Evolutionary conservation across 2,888 invertebrate genomes (phyloP).

Genomic region (Brenthis hecate): DNA sequence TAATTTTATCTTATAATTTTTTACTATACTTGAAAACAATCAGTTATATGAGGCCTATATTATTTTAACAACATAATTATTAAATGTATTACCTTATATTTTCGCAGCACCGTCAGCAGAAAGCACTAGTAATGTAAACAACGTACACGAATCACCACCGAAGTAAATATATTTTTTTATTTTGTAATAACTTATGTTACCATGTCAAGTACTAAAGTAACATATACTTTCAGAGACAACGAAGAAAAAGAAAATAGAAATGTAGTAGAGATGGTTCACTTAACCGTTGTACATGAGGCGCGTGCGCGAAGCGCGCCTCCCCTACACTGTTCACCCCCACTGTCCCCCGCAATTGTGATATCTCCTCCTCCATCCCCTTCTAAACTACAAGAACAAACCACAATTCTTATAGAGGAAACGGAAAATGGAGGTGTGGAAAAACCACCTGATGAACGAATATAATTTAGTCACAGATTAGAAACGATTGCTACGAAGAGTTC

Average conservation of each 20-base stretch:
- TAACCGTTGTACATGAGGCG: slow-evolving; percentile 54
- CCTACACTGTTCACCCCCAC: slow-evolving; percentile 45
- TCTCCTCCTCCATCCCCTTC: slow-evolving; percentile 47
- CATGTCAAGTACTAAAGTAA: neutral
- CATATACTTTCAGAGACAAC: slow-evolving; percentile 35
- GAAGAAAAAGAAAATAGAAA: slow-evolving; percentile 53
- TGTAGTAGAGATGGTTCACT: slow-evolving; percentile 57
- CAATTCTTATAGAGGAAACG: slow-evolving; percentile 59
- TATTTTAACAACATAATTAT: neutral
- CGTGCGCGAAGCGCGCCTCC: slow-evolving; percentile 64
- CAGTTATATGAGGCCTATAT: neutral
- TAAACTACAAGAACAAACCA: slow-evolving; percentile 53
- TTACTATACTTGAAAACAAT: neutral
- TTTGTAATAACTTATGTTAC: neutral
- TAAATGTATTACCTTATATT: neutral
- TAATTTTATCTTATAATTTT: neutral
- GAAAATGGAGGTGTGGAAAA: slow-evolving; percentile 35
- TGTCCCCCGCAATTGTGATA: slow-evolving; percentile 47
- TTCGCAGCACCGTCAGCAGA: slow-evolving; percentile 61
- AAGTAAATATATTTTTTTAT: slow-evolving; percentile 51
- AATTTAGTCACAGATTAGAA: slow-evolving; percentile 39
- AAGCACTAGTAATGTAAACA: slow-evolving; percentile 58
- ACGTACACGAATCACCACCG: slow-evolving; percentile 50
- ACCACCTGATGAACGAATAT: slow-evolving; percentile 49
- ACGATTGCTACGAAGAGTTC: slow-evolving; percentile 44